Conservation (phyloP, 2,888 invertebrate species). For the Oasisia sp. region DNA sequence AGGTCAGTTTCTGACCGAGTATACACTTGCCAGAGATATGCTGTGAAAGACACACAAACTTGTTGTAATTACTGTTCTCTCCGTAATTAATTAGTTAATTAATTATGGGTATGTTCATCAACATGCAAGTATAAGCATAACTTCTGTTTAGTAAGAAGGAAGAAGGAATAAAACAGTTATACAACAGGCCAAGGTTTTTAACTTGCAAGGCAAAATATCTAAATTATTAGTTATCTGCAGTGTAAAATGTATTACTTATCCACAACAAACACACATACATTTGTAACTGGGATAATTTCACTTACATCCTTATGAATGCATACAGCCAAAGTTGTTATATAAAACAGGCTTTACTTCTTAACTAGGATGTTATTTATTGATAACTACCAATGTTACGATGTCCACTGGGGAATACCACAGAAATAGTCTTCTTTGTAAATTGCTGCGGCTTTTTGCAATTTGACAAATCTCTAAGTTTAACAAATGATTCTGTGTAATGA, state of each 20-base stretch:
- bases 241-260: background rate
- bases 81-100: background rate
- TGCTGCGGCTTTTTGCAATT: no score
- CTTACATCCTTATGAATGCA: no score
- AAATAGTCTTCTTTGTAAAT: no score
- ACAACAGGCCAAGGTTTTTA: background rate
- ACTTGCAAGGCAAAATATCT: background rate
- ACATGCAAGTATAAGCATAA: background rate
- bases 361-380: no score
- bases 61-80: background rate
- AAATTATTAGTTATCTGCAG: background rate
- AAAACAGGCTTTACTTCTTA: no score
- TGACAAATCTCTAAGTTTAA: no score
- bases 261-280: background rate
- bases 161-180: background rate
- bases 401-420: no score
- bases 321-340: no score
- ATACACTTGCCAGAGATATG: constrained; percentile 43
- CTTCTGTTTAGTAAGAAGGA: background rate
- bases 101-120: background rate
- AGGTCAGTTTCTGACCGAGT: constrained; percentile 50
- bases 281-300: background rate
- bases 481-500: no score
- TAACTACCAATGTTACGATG: background rate
- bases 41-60: background rate